Conservation (phyloP, 2,797 vertebrate genomes). For the Hydrophis major region DNA sequence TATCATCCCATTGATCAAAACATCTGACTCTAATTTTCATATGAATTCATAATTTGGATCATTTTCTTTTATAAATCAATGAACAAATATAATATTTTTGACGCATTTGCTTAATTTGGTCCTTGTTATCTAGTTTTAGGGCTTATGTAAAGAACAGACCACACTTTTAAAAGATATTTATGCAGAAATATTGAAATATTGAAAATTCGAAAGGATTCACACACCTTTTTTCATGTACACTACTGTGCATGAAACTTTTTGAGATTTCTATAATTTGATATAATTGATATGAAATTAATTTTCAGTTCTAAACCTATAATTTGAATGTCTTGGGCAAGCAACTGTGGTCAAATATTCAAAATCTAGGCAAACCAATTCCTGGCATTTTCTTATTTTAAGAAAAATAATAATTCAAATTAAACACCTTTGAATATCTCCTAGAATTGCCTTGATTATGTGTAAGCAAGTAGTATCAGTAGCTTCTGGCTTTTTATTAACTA, state of each 20-base stretch:
- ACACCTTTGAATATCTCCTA: background rate
- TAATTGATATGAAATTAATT: background rate
- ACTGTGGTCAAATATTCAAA: background rate
- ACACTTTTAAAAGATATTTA: background rate
- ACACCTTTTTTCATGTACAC: background rate
- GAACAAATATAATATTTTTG: background rate
- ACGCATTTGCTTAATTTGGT: background rate
- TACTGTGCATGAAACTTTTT: background rate
- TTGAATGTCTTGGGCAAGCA: background rate
- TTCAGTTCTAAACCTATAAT: background rate
- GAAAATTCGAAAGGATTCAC: background rate
- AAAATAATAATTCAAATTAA: background rate
- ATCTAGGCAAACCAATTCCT: background rate
- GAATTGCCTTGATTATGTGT: background rate
- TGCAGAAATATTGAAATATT: background rate
- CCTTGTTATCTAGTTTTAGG: background rate
- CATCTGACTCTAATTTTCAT: background rate
- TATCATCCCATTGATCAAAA: background rate
- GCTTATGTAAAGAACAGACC: background rate
- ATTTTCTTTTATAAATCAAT: background rate
- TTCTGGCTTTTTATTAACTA: background rate
- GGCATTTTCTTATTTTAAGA: background rate
- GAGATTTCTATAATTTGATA: background rate
- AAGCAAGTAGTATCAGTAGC: background rate
- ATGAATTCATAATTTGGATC: background rate